phyloP scores from a whole-genome alignment of 2,888 invertebrate species.

The Miltochrista miniata region DNA sequence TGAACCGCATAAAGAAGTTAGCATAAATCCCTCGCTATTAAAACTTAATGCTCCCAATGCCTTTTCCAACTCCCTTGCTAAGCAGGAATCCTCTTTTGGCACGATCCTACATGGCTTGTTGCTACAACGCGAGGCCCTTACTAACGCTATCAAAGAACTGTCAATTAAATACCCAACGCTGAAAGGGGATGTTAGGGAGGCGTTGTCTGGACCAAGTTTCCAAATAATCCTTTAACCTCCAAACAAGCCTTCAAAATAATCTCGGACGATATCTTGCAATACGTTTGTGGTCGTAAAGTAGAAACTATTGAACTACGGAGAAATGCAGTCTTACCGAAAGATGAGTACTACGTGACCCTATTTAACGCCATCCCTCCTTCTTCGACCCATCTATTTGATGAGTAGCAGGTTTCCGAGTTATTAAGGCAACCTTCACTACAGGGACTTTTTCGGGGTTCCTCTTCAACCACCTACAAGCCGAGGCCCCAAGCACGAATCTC shows the following conservation, averaged over 20 bases:
- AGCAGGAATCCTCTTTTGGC: too few relatives aligned
- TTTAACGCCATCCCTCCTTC: slow-evolving; percentile 10
- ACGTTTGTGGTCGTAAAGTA: slow-evolving; percentile 6
- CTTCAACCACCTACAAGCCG: too few relatives aligned
- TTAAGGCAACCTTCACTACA: background rate
- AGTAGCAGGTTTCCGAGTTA: background rate
- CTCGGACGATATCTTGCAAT: slow-evolving; percentile 17
- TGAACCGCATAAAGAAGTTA: background rate
- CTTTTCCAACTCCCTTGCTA: too few relatives aligned
- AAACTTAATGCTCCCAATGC: too few relatives aligned
- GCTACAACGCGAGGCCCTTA: too few relatives aligned
- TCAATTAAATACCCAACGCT: too few relatives aligned
- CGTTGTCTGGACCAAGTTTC: too few relatives aligned
- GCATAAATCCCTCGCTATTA: too few relatives aligned
- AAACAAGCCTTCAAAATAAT: background rate
- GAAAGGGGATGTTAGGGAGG: too few relatives aligned
- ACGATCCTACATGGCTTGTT: too few relatives aligned
- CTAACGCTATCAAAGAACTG: too few relatives aligned
- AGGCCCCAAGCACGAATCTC: background rate
- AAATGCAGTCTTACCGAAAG: slow-evolving; percentile 1
- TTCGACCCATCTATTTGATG: slow-evolving; percentile 7
- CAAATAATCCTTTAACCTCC: too few relatives aligned
- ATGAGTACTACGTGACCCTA: background rate
- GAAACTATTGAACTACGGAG: slow-evolving; percentile 9
- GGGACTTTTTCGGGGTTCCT: slow-evolving; percentile 3